Base-by-base conservation (phyloP, 2,888 invertebrate species). In the Tineola bisselliella region DNA sequence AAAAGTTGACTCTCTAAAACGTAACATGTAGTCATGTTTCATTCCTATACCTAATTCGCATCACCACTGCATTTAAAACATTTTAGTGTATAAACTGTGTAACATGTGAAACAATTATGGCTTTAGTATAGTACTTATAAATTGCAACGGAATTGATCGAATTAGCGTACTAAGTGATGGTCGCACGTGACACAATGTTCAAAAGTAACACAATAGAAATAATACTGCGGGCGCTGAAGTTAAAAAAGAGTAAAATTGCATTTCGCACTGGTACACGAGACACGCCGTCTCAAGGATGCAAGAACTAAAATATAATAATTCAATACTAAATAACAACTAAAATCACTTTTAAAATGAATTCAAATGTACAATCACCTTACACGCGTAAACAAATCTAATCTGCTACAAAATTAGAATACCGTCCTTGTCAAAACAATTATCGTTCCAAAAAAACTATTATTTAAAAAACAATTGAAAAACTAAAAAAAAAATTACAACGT, bases 1-100 rank as follows among this genome's bases (percentile, higher is more conserved):
- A 87, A 87, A 87, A 87, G 84, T 86, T 79, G 86, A 81, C 82
- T 87, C 82, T 86, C 81, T 84, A 84, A 82, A 86, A 84, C 83
- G 81, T 81, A 84, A 84, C 84, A 83, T 81, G 81, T 84, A 84
- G 77, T 84, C 83, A 81, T 83, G 80, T 84, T 84, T 83, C 82
- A 84, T 86, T 81, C 86, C 87, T 86, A 84, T 81, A 79, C 75
- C 84, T 86, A 86, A 78, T 78, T 83, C 81, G 79, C 84, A 80
- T 84, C 80, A 78, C 83, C 84, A 71, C 79, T 79, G 80, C 74
- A 75, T 73, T 82, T 76, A 81, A 81, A 71, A 79, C 79, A 77
- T 74, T 74, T 48, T 76, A 82, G 79, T 75, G 12, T 56, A 25
- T 5, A 19, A 8, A 25, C 6, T 6, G 25, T 25, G 25, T 25